Evolutionary conservation across 2,888 invertebrate species (phyloP), one percentile per base, ranked within the genome.

Genomic region (Epistrophe eligans): DNA sequence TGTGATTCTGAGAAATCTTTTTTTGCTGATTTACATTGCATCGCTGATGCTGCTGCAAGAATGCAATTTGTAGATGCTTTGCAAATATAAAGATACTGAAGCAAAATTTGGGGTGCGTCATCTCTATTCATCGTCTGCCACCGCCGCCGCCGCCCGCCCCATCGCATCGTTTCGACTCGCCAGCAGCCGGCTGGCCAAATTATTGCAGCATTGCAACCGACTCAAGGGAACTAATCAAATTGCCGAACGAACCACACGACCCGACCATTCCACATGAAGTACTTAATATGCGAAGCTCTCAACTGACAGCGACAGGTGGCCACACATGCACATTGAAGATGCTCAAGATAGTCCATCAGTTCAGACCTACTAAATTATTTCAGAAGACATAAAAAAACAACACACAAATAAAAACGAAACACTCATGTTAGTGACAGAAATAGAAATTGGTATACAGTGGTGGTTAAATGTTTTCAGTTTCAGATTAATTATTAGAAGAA

Each of bases 291-390:
- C 77, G 32, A 58, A 74, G 71, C 62, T 74, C 52, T 82, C 82
- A 74, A 87, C 74, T 28, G 87, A 87, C 87, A 87, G 82, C 87
- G 87, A 87, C 87, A 87, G 87, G 87, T 87, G 87, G 87, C 87
- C 74, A 74, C 74, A 60, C 79, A 87, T 74, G 74, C 74, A 79
- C 52, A 64, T 58, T 58, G 76, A 84, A 67, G 60, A 76, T 58
- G 45, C 60, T 73, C 72, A 82, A 79, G 82, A 87, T 87, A 87
- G 87, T 87, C 74, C 82, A 87, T 87, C 82, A 87, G 79, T 40
- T 19, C 79, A 72, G 87, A 72, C 83, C 82, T 87, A 82, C 83
- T 82, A 87, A 87, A 82, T 87, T 79, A 83, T 79, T 64, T 79
- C 35, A 45, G 57, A 80, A 28, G 52, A 52, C 52, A 52, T 7